Percentiles rank a stretch among this genome's conserved stretches.
These are phyloP conservation scores for Gymnocypris eckloni DNA, from an alignment of 2,797 vertebrate species.

Conservation along the genomic window DNA sequence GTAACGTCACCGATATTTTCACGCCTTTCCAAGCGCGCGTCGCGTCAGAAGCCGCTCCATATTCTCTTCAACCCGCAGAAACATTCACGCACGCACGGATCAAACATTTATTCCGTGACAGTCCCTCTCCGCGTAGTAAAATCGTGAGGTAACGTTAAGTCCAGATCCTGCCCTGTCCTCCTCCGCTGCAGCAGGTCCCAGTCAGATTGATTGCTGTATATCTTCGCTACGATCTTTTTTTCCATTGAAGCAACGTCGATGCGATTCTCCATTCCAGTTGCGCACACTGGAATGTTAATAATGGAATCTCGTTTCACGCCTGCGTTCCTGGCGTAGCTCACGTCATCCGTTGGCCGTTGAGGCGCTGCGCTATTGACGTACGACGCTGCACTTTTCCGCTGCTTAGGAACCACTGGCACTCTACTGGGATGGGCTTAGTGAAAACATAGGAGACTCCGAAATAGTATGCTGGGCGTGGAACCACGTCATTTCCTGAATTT, in stretches of 20 bases:
- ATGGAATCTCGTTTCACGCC: conserved; percentile 12
- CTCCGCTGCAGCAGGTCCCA: conserved; percentile 61
- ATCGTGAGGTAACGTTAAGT: conserved; percentile 58
- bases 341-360: conserved; percentile 55
- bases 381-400: conserved; percentile 60
- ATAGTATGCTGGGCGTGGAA: conserved; percentile 61
- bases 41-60: conserved; percentile 54
- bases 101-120: conserved; percentile 44
- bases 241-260: conserved; percentile 62
- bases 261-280: conserved; percentile 64
- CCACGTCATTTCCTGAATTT: conserved; percentile 59
- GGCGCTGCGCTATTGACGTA: conserved; percentile 64
- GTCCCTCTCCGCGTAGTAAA: conserved; percentile 61
- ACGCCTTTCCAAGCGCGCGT: conserved; percentile 50
- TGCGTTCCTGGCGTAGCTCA: conserved; percentile 67
- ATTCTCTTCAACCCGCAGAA: not conserved
- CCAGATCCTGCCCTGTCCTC: conserved; percentile 27
- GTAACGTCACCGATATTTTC: conserved; percentile 70
- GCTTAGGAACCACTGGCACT: conserved; percentile 58
- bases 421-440: conserved; percentile 69
- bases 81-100: conserved; percentile 6
- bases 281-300: conserved; percentile 24
- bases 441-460: conserved; percentile 66
- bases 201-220: conserved; percentile 67
- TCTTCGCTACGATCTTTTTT: conserved; percentile 47